Conservation (phyloP, 2,888 invertebrate genomes). For the Mythimna lalbum region DNA sequence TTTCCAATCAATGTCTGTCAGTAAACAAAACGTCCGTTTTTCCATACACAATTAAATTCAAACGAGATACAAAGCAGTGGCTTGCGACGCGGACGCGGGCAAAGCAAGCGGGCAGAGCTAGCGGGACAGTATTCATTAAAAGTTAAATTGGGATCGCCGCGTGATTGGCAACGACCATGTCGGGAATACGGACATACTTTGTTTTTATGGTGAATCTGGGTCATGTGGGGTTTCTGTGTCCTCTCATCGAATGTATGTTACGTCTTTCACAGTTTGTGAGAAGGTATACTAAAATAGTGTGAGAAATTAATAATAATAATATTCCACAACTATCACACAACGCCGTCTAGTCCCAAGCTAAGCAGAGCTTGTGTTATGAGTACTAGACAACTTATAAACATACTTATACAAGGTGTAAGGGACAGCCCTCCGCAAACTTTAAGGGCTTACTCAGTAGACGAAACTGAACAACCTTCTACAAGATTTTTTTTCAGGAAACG, state of each 20-base stretch:
- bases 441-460: no score
- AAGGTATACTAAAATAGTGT: background rate
- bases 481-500: no score
- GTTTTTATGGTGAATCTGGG: constrained; percentile 49
- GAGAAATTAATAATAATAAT: no score
- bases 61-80: constrained; percentile 48
- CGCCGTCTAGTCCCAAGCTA: no score
- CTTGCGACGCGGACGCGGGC: constrained; percentile 1
- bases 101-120: constrained; percentile 16
- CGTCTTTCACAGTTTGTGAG: background rate
- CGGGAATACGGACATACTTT: constrained; percentile 37
- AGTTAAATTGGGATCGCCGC: constrained; percentile 63
- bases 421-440: no score
- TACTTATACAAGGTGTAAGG: no score
- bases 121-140: constrained; percentile 60
- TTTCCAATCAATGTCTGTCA: constrained; percentile 4
- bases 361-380: no score
- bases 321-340: no score
- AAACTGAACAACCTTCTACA: no score
- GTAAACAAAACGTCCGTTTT: constrained; percentile 51
- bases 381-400: no score
- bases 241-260: background rate
- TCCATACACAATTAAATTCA: constrained; percentile 63
- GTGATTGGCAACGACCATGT: constrained; percentile 57
- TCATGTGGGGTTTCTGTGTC: constrained; percentile 17